Conservation (phyloP, 2,888 invertebrate genomes). For the Lithosia quadra region DNA sequence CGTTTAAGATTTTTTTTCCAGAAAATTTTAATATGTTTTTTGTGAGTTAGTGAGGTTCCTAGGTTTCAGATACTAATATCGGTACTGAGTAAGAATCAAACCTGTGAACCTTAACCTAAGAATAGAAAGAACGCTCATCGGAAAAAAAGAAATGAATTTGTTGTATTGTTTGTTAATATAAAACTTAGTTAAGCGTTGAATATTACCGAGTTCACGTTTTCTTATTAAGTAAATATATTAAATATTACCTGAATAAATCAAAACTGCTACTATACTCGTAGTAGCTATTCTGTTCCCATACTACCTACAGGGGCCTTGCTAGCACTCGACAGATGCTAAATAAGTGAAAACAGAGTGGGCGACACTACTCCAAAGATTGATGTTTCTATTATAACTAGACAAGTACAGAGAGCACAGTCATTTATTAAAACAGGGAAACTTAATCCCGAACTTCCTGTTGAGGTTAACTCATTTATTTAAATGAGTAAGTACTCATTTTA, state of each 20-base stretch:
- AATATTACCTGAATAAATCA: constrained; percentile 7
- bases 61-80: too few species aligned
- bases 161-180: too few species aligned
- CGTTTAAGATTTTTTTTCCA: too few species aligned
- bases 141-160: too few species aligned
- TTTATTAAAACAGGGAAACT: constrained; percentile 34
- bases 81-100: too few species aligned
- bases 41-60: too few species aligned
- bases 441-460: not conserved
- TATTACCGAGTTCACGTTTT: not conserved
- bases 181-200: too few species aligned
- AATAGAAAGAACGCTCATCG: too few species aligned
- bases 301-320: constrained; percentile 40
- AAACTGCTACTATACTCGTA: constrained; percentile 24
- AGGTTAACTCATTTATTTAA: constrained; percentile 1
- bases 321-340: constrained; percentile 61
- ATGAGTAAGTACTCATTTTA: not conserved
- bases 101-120: too few species aligned
- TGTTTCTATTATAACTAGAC: constrained; percentile 57
- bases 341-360: constrained; percentile 63
- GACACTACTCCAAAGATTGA: constrained; percentile 60
- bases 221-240: not conserved
- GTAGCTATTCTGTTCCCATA: too few species aligned
- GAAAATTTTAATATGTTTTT: not conserved
- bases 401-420: constrained; percentile 45